Conservation (phyloP, 2,797 vertebrate genomes). For the Microctenopoma lineatum region DNA sequence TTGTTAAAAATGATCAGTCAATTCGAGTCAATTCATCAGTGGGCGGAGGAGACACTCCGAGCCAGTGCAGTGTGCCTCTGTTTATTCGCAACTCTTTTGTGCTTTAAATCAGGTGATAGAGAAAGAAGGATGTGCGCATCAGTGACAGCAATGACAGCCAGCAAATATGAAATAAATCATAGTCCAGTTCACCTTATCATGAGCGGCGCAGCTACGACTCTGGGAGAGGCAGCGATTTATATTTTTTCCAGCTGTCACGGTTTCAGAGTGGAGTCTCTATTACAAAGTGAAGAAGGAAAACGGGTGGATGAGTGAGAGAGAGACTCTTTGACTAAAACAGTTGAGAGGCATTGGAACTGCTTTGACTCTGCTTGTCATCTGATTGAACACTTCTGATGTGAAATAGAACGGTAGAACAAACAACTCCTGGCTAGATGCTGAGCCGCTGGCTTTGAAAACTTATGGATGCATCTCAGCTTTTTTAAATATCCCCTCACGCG, state of each 20-base stretch:
- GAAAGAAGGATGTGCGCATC: conserved; percentile 34
- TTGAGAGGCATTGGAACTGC: conserved; percentile 56
- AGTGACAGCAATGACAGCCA: conserved; percentile 27
- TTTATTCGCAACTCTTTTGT: conserved; percentile 1
- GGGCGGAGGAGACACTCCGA: conserved; percentile 4
- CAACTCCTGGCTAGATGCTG: conserved; percentile 50
- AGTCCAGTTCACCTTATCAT: conserved; percentile 40
- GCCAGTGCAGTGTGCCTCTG: conserved; percentile 28
- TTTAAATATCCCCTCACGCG: background rate
- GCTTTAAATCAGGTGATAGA: conserved; percentile 25
- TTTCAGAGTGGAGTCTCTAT: conserved; percentile 32
- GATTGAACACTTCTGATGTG: conserved; percentile 67
- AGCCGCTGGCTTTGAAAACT: conserved; percentile 53
- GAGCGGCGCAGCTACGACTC: conserved; percentile 36
- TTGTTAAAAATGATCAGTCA: conserved; percentile 49
- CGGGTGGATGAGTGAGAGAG: conserved; percentile 14
- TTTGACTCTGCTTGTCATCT: conserved; percentile 67
- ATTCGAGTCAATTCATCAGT: conserved; percentile 41
- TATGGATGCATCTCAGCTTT: conserved; percentile 19
- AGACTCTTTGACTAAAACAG: conserved; percentile 50
- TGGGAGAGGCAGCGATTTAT: conserved; percentile 29
- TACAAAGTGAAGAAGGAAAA: conserved; percentile 33
- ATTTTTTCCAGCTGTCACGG: conserved; percentile 38
- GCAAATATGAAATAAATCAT: conserved; percentile 53
- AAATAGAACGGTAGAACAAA: conserved; percentile 54